Percentiles rank a stretch among this genome's conserved stretches.
Conservation (phyloP, 1,140 invertebrate genomes). For the Halyomorpha halys region DNA sequence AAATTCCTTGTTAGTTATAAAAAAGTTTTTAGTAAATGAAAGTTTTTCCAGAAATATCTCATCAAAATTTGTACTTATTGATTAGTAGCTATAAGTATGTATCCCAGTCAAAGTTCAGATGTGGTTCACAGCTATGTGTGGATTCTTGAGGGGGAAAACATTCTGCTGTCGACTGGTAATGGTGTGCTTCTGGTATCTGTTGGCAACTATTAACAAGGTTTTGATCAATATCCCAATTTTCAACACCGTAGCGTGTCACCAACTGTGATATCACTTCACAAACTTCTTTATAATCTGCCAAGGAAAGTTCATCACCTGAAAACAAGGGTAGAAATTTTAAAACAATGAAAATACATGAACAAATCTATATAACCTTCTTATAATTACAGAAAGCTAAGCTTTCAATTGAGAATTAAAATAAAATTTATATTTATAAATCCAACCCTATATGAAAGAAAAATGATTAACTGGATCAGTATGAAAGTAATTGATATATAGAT, state of each 20-base stretch:
- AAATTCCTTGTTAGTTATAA: too few species aligned
- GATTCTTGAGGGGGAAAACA: constrained; percentile 11
- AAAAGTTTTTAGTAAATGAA: too few species aligned
- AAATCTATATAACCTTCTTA: too few species aligned
- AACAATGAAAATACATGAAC: too few species aligned
- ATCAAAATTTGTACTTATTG: too few species aligned
- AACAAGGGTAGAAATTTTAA: neutral
- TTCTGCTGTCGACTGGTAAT: neutral
- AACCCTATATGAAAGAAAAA: too few species aligned
- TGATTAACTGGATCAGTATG: too few species aligned
- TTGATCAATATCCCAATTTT: constrained; percentile 2
- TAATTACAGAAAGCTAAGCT: too few species aligned
- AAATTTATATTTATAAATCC: too few species aligned
- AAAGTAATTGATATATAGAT: too few species aligned
- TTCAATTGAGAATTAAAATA: too few species aligned
- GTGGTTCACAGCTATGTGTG: neutral
- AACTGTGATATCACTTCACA: constrained; percentile 24
- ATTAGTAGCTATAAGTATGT: constrained; percentile 3
- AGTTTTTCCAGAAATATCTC: too few species aligned
- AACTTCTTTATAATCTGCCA: constrained; percentile 26
- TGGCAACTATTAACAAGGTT: neutral
- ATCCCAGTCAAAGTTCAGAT: constrained; percentile 14
- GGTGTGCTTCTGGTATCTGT: neutral
- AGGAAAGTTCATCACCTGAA: constrained; percentile 25
- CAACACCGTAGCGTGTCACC: constrained; percentile 22